These are phyloP conservation scores for Anhinga rufa DNA, from an alignment of 2,113 vertebrate species.

Conservation along the genomic window DNA sequence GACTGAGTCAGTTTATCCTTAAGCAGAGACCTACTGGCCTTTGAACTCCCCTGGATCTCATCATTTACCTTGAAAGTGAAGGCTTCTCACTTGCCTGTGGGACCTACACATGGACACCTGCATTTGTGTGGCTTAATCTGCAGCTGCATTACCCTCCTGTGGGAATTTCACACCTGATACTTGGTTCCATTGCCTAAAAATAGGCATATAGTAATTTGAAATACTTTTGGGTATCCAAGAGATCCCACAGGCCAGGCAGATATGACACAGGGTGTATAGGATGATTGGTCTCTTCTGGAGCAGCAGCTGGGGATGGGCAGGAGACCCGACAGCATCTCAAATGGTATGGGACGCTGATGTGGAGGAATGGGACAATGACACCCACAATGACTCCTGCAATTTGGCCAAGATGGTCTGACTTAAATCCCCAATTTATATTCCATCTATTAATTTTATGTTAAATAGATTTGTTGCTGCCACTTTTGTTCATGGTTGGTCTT, in stretches of 20 bases:
- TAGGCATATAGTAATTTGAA: not conserved
- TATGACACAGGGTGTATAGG: not conserved
- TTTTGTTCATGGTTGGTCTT: not conserved
- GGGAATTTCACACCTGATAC: not conserved
- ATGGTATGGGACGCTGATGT: not conserved
- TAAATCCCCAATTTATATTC: not conserved
- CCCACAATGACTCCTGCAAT: not conserved
- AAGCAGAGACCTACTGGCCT: not conserved
- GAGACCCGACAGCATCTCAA: not conserved
- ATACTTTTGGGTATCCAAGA: not conserved
- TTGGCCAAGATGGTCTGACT: not conserved
- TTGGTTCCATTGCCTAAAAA: not conserved
- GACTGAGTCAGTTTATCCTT: not conserved
- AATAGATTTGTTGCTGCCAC: not conserved
- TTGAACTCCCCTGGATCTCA: not conserved
- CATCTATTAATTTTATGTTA: not conserved
- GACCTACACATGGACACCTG: not conserved
- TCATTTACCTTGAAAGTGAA: not conserved
- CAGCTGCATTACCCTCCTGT: not conserved
- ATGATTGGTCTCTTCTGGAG: not conserved
- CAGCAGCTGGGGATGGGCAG: fast-evolving
- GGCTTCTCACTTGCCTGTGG: not conserved
- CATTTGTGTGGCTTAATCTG: not conserved
- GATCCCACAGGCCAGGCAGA: not conserved
- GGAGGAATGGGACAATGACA: not conserved